Base-by-base conservation (phyloP, 2,113 vertebrate genomes). In the Penelope pileata region DNA sequence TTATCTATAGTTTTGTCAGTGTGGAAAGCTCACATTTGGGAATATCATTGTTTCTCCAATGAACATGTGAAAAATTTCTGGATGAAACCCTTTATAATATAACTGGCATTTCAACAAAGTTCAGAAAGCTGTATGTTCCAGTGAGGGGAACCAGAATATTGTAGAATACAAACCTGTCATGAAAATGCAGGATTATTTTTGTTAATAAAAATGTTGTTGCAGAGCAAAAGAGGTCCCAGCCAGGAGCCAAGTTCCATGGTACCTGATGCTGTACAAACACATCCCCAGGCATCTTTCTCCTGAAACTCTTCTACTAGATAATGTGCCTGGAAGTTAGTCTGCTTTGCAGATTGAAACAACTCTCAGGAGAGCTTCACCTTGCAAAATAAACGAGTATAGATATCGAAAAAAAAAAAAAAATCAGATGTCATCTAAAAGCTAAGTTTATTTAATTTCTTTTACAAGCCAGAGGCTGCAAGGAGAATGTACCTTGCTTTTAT, bases 41-140 rank as follows among this genome's bases (percentile, higher is more conserved):
- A 56, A 70, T 59, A 60, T 86, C 45, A 62, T 7, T 4, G 45
- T 43, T 73, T 53, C 74, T 66, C 76, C 81, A 91, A 59, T 85
- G 79, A 91, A 56, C 11, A 48, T 50, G 30, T 70, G 40, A 58
- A 70, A 86, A 92, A 32, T 47, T 69, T 36, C 68, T 54, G 51
- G 43, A 72, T 38, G 21, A 84, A 90, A 32, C 16, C 36, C 36
- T 38, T 68, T 69, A 27, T 78, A 79, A 23, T n/a, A 56, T 30
- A 79, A 69, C 24, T n/a, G 16, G 18, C 3, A 36, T 32, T 17
- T 51, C 56, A 34, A 79, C 38, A n/a, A 64, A 67, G 43, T 83
- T 87, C 63, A 81, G 86, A 93, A 50, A 60, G 74, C 77, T 91
- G 63, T 59, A 91, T 19, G 51, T 95, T 78, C 86, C 29, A n/a